Conservation (phyloP, 2,888 invertebrate genomes). For the Scaptomyza polygonia region DNA sequence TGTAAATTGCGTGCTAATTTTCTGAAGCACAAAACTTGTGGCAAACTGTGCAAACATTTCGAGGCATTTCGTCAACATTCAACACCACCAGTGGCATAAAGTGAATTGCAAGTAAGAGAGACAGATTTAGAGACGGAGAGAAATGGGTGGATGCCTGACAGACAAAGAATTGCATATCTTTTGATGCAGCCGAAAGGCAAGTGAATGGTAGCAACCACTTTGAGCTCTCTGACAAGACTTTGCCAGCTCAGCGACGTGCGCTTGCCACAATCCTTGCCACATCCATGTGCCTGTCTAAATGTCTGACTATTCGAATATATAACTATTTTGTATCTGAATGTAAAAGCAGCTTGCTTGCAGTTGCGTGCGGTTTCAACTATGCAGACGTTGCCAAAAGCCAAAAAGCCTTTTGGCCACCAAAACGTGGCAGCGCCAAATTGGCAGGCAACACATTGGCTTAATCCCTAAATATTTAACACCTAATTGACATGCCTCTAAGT, state of each 20-base stretch:
- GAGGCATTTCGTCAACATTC: conserved; percentile 57
- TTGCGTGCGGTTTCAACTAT: conserved; percentile 32
- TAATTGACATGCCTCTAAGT: conserved; percentile 49
- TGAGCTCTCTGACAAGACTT: conserved; percentile 38
- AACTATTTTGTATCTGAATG: conserved; percentile 14
- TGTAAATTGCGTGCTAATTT: conserved; percentile 74
- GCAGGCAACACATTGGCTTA: conserved; percentile 34
- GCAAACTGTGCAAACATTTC: conserved; percentile 56
- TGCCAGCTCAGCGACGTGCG: conserved; percentile 13
- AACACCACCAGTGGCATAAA: conserved; percentile 4
- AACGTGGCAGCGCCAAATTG: conserved; percentile 24
- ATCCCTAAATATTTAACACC: conserved; percentile 35
- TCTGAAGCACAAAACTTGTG: conserved; percentile 50
- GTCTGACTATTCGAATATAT: conserved; percentile 5
- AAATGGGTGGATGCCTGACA: neutral
- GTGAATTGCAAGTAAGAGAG: neutral
- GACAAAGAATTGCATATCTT: conserved; percentile 66
- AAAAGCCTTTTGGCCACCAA: conserved; percentile 5
- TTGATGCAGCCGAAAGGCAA: conserved; percentile 37
- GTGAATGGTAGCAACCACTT: conserved; percentile 46
- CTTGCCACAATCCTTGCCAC: conserved; percentile 10
- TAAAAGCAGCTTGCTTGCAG: conserved; percentile 15
- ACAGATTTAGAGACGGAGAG: neutral
- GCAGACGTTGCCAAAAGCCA: conserved; percentile 23
- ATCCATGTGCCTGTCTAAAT: conserved; percentile 7